Evolutionary conservation across 2,797 vertebrate species (phyloP), one percentile per base, ranked within the genome.

Genomic region (Limnodromus scolopaceus): DNA sequence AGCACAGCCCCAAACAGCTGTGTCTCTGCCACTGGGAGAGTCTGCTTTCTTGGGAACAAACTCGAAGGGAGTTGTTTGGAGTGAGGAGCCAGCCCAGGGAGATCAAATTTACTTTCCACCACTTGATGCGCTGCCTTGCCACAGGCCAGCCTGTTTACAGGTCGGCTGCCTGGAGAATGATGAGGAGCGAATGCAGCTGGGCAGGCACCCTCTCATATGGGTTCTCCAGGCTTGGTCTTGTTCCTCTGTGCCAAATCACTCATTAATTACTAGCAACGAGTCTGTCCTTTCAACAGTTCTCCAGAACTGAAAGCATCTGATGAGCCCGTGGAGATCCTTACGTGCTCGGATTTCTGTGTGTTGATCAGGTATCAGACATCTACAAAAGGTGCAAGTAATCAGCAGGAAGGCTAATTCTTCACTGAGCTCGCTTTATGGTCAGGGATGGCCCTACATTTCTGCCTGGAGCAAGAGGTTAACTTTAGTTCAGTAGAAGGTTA

Each of bases 21-120:
- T n/a, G 3, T 46, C 34, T 53, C 43, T 76, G 63, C 30, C 25
- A 10, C 58, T 20, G 1, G 0, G 19, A 66, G 27, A 2, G 4
- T 20, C 30, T 28, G 32, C 0, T 0, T 8, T 64, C 70, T 54
- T 0, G 0, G 51, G 53, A 91, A 25, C 0, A 2, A 53, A 10
- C 55, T 27, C 2, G 0, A 71, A 30, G 2, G 1, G 64, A 45
- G n/a, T 22, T 64, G 41, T 34, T 16, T 65, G 51, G n/a, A 80
- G 27, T 5, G 30, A 63, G 71, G 16, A 75, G 22, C 34, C 27
- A 25, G 49, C 13, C 16, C 43, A 64, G 25, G 23, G 19, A 87
- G 28, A 48, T 55, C 70, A 53, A 20, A 57, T 90, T 85, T 61
- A 46, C 63, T 80, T 92, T 54, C 79, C 34, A 51, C 34, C 74